Percentiles rank a stretch among this genome's conserved stretches.
Conservation (phyloP, 2,888 invertebrate genomes). For the Metalampra italica region DNA sequence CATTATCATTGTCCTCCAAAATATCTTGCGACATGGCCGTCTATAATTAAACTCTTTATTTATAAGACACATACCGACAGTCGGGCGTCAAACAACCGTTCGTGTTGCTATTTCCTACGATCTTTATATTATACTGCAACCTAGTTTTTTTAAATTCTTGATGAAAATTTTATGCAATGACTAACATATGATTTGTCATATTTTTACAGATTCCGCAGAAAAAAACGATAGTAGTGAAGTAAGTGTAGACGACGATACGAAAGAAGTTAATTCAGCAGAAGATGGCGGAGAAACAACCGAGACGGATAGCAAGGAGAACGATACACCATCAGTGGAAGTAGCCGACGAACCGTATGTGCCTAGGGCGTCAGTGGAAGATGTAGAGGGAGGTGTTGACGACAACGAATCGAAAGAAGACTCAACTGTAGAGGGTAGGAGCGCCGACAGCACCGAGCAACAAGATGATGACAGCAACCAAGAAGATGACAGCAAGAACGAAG, state of each 20-base stretch:
- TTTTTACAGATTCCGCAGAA: conserved; percentile 63
- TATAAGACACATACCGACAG: conserved; percentile 26
- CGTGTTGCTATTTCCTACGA: not conserved
- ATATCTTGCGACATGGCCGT: conserved; percentile 31
- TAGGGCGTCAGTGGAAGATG: conserved; percentile 68
- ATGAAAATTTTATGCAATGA: not conserved
- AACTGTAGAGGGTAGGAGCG: conserved; percentile 38
- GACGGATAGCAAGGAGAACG: conserved; percentile 47
- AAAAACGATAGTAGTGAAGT: conserved; percentile 75
- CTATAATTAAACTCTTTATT: conserved; percentile 41
- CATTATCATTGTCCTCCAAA: conserved; percentile 33
- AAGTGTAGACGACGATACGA: conserved; percentile 64
- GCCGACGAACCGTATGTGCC: conserved; percentile 71
- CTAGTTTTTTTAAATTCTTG: not conserved
- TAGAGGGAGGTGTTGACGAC: conserved; percentile 46
- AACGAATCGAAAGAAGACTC: conserved; percentile 57
- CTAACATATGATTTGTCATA: not conserved
- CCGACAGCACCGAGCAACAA: conserved; percentile 51
- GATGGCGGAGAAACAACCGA: conserved; percentile 46
- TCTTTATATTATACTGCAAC: too few relatives aligned
- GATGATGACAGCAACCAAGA: conserved; percentile 31
- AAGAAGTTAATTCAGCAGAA: conserved; percentile 61
- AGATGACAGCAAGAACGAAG: conserved; percentile 25
- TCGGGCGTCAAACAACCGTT: not conserved
- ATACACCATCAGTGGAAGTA: conserved; percentile 61